phyloP scores from a whole-genome alignment of 2,797 vertebrate genomes.

The Uromys caudimaculatus region DNA sequence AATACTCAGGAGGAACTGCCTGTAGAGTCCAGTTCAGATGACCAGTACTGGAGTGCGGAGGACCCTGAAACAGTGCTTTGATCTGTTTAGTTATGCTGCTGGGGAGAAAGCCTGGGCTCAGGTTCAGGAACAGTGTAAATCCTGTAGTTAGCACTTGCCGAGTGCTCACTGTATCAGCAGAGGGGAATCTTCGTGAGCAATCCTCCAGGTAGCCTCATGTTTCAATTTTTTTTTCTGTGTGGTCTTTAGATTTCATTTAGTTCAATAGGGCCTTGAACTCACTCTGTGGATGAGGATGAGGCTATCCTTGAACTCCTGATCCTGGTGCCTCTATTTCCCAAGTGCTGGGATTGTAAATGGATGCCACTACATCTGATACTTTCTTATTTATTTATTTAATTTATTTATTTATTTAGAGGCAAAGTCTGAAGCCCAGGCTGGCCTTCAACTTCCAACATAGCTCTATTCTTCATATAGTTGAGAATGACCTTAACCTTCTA shows the following conservation, averaged over 20 bases:
- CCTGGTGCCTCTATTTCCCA: not conserved
- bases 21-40: not conserved
- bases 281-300: not conserved
- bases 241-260: not conserved
- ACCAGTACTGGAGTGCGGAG: accelerated
- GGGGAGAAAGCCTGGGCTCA: not conserved
- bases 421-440: not conserved
- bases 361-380: not conserved
- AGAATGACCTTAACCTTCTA: not conserved
- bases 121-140: not conserved
- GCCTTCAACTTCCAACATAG: not conserved
- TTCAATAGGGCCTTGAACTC: not conserved
- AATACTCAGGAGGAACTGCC: not conserved
- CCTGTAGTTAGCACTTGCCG: not conserved
- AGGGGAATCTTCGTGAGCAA: not conserved
- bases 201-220: not conserved
- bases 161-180: not conserved
- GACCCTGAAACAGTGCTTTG: not conserved
- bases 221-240: not conserved
- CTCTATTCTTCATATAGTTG: not conserved
- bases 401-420: not conserved
- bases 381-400: no score
- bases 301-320: not conserved
- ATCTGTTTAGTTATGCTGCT: accelerated
- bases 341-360: not conserved